These are phyloP conservation scores for Alethe diademata DNA, from an alignment of 2,113 vertebrate species.

Conservation along the genomic window DNA sequence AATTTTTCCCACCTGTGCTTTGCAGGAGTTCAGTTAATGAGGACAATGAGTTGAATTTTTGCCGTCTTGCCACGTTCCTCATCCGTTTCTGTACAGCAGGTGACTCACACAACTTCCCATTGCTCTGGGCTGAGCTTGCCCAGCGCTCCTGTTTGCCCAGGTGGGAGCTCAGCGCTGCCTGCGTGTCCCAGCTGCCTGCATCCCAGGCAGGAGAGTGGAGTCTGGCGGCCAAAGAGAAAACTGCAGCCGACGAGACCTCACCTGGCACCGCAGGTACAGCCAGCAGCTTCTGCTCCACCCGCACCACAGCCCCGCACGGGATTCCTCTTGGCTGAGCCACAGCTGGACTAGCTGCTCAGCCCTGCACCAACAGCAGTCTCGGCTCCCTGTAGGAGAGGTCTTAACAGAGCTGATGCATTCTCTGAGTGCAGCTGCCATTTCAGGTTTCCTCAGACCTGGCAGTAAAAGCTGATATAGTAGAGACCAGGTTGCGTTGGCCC, in stretches of 20 bases:
- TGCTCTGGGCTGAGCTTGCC: background rate
- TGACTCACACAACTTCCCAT: background rate
- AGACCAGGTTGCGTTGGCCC: background rate
- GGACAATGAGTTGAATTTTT: background rate
- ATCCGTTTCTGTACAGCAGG: background rate
- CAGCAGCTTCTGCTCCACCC: background rate
- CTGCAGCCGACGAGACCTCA: background rate
- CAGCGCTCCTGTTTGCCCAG: background rate
- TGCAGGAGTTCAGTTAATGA: background rate
- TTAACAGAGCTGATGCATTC: background rate
- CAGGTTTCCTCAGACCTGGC: background rate
- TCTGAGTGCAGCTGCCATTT: background rate
- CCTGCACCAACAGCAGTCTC: fast-evolving
- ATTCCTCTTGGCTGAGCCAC: background rate
- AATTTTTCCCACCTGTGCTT: background rate
- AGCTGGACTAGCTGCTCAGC: background rate
- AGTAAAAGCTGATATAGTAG: background rate
- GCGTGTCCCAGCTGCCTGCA: background rate
- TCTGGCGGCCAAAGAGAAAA: constrained; percentile 27
- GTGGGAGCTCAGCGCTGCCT: background rate
- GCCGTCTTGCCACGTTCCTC: background rate
- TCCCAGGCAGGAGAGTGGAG: constrained; percentile 21
- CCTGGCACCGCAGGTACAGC: background rate
- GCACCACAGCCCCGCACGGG: background rate
- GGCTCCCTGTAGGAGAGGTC: background rate